phyloP scores from a whole-genome alignment of 2,113 vertebrate genomes.

The Electrona antarctica region DNA sequence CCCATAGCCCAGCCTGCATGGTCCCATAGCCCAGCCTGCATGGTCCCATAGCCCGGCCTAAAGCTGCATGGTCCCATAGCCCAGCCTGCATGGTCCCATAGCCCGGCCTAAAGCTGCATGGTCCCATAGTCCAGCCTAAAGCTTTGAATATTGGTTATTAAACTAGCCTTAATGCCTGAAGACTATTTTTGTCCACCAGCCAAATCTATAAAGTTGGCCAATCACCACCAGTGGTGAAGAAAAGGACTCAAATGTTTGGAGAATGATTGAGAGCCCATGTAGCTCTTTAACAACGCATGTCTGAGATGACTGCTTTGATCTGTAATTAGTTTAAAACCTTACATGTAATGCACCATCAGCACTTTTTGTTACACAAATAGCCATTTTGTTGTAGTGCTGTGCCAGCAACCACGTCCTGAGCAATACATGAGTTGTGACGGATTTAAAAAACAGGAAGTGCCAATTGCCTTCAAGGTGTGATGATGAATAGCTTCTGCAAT shows the following conservation, averaged over 20 bases:
- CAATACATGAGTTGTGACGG: constrained; percentile 7
- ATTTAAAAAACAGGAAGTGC: constrained; percentile 30
- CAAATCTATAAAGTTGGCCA: constrained; percentile 30
- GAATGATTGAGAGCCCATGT: too few relatives aligned
- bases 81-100: too few relatives aligned
- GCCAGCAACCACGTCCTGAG: not conserved
- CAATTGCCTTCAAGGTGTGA: constrained; percentile 9
- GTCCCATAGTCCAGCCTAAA: not conserved
- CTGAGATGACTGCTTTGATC: not conserved
- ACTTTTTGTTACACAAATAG: not conserved
- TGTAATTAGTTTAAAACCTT: constrained; percentile 1
- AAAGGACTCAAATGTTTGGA: too few relatives aligned
- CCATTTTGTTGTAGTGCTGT: constrained; percentile 15
- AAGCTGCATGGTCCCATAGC: too few relatives aligned
- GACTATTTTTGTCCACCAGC: constrained; percentile 6
- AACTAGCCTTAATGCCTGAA: constrained; percentile 17
- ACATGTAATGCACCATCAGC: not conserved
- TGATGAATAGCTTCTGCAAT: constrained; percentile 3
- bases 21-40: too few relatives aligned
- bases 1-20: too few relatives aligned
- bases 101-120: too few relatives aligned
- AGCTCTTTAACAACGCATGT: too few relatives aligned
- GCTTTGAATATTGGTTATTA: constrained; percentile 31
- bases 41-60: too few relatives aligned
- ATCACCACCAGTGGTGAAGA: not conserved